Conservation (phyloP, 2,797 vertebrate genomes). For the Telmatherina bonti region DNA sequence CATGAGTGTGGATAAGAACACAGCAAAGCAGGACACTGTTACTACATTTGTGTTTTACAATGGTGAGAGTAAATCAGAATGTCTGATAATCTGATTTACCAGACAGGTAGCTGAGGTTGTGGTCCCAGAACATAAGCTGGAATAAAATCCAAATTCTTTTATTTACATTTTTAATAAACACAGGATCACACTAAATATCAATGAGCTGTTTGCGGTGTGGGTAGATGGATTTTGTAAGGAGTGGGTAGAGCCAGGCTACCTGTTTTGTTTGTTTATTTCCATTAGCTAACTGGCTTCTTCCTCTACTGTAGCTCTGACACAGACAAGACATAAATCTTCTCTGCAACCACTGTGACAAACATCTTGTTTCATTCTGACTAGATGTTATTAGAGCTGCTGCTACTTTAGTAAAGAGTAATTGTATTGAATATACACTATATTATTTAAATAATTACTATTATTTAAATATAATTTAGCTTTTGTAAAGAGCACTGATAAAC, state of each 20-base stretch:
- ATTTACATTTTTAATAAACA: background rate
- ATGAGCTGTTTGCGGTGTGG: background rate
- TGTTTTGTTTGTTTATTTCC: background rate
- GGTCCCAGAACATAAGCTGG: background rate
- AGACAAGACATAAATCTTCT: background rate
- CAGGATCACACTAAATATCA: background rate
- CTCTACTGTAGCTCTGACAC: background rate
- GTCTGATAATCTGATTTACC: slow-evolving; percentile 16
- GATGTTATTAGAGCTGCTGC: background rate
- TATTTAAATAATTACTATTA: background rate
- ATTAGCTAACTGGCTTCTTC: slow-evolving; percentile 5
- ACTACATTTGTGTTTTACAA: slow-evolving; percentile 51
- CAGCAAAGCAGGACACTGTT: slow-evolving; percentile 37
- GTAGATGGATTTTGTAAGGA: background rate
- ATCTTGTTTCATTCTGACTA: background rate
- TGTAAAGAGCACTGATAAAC: background rate
- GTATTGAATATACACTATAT: background rate
- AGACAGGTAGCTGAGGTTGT: background rate
- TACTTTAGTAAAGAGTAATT: background rate
- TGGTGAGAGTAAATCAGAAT: slow-evolving; percentile 12
- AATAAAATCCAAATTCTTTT: background rate
- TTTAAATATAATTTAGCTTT: background rate
- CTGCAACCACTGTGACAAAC: background rate
- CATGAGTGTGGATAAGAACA: slow-evolving; percentile 30
- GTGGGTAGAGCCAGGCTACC: background rate